Base-by-base conservation (phyloP, 2,888 invertebrate species). In the Dolomedes plantarius region DNA sequence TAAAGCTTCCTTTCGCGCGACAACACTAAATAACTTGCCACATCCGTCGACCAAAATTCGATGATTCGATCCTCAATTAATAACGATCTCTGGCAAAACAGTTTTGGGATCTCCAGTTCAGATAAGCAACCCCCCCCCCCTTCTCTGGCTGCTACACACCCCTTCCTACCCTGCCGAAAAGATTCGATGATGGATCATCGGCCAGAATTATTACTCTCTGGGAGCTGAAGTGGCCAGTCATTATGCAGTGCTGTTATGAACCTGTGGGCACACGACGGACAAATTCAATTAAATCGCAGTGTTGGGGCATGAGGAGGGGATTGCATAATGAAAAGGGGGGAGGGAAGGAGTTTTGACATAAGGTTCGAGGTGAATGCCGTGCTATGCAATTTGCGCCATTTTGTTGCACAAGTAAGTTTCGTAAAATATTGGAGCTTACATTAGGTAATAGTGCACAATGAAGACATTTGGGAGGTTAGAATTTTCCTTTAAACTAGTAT, bases 281-380 rank as follows among this genome's bases (percentile, higher is more conserved):
- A 74, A 81, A 81, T 81, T 81, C 80, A 81, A 81, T 81, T 81
- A 73, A 73, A 81, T 68, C 62, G 31, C 29, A 39, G 19, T 39
- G 65, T 31, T 41, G 41, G 36, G 62, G 29, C 19, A 13, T 23
- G 27, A 46, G 69, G 32, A 46, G 46, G 67, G n/a, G 9, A 27
- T 6, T 16, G 62, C 27, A 27, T 62, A 62, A 28, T 62, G 62
- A 27, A 28, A 62, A 6, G 0, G 27, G 27, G 27, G 27, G n/a
- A n/a, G n/a, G n/a, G 2, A 16, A 46, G 11, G 46, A 16, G 16
- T 1, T 13, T 46, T 16, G 46, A 46, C 46, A n/a, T 46, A 5
- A 46, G 13, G 2, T 2, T 9, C 13, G n/a, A 7, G 16, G 7
- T 46, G n/a, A 13, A 9, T 36, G 11, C 11, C 11, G 36, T 5